Base-by-base conservation (phyloP, 2,888 invertebrate genomes). In the Calameuta filiformis region DNA sequence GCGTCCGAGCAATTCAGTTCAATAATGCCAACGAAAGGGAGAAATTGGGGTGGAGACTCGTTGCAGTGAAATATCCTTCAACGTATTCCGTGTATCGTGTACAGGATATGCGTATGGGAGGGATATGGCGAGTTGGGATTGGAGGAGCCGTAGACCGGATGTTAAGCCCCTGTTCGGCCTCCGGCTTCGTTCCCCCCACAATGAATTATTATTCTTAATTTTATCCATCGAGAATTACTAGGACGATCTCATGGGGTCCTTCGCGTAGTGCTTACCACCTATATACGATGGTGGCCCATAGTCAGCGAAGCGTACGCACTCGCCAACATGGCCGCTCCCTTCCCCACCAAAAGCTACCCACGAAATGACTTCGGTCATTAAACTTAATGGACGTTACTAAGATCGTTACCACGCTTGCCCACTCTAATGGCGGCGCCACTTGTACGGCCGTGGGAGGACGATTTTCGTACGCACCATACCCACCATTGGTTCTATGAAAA, bases 311-410 rank as follows among this genome's bases (percentile, higher is more conserved):
- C 56, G 56, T 56, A 56, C 56, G 56, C 56, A 56, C 23, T 56
- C 56, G 56, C 56, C 56, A 56, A 56, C 56, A 56, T 56, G 56
- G 56, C 56, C 56, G 56, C 15, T 56, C 15, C 56, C 56, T 35
- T 35, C 40, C 56, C 56, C 23, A 56, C 56, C 56, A 56, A 56
- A 56, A 56, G 56, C 56, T 56, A 71, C 33, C 71, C 71, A 34
- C 71, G 71, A 33, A 71, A 71, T 71, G 71, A 71, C 71, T 71
- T 12, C 81, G 73, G 77, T 82, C 81, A 77, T 85, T 84, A 83
- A 79, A 76, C 69, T 79, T 84, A 83, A 85, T 84, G 80, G 77
- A 73, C 69, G 56, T 56, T 56, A 56, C 56, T 56, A 9, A 56
- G 56, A 56, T 56, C 56, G 56, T 56, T 56, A 56, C 56, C 56